Conservation (phyloP, 2,888 invertebrate genomes). For the Pherbina coryleti region DNA sequence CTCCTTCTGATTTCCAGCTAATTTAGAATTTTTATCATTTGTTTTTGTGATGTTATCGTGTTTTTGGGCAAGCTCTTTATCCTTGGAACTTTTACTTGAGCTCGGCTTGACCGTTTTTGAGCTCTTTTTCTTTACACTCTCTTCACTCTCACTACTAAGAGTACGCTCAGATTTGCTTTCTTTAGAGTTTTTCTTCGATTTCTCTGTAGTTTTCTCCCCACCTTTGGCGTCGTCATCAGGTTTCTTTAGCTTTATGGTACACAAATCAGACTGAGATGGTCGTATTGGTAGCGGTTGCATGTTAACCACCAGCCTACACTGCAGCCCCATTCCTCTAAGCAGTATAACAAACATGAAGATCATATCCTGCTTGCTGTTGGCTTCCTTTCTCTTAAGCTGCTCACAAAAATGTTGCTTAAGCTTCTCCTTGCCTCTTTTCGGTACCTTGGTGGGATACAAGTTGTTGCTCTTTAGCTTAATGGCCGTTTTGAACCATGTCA, state of each 20-base stretch:
- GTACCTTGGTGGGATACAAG: slow-evolving; percentile 70
- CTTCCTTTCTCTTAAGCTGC: slow-evolving; percentile 75
- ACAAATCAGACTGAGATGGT: slow-evolving; percentile 76
- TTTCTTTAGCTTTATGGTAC: slow-evolving; percentile 72
- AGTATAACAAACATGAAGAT: slow-evolving; percentile 83
- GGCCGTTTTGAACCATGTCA: slow-evolving; percentile 81
- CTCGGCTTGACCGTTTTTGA: neutral
- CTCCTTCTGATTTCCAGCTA: neutral
- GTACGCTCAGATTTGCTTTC: slow-evolving; percentile 15
- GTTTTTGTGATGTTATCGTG: neutral
- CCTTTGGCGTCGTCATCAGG: slow-evolving; percentile 38
- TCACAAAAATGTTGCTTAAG: slow-evolving; percentile 68
- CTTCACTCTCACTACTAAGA: neutral
- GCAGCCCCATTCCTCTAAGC: slow-evolving; percentile 83
- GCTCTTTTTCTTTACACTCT: neutral
- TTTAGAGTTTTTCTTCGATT: neutral
- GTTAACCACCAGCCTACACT: slow-evolving; percentile 84
- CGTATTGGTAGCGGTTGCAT: slow-evolving; percentile 82
- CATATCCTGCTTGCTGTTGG: slow-evolving; percentile 77
- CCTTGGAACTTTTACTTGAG: neutral
- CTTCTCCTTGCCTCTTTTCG: slow-evolving; percentile 40
- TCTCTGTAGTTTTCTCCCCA: neutral
- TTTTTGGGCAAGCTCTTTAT: too few relatives aligned
- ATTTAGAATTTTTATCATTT: neutral
- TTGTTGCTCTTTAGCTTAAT: slow-evolving; percentile 74